Evolutionary conservation across 92 coral and sea anemone species (phyloP).

Genomic region (Palythoa caribaeorum): DNA sequence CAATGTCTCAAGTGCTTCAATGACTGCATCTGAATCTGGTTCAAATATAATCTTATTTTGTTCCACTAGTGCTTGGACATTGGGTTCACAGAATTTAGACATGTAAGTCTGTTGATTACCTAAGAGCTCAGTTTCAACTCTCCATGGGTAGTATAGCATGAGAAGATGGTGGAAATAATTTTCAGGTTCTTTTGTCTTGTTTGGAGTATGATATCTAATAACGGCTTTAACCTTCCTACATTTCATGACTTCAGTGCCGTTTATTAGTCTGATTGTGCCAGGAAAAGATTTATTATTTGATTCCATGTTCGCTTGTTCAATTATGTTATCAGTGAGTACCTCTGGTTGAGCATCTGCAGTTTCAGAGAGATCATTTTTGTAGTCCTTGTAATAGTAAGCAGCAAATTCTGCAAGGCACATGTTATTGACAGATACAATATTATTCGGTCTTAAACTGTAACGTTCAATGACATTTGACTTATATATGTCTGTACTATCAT

Average conservation of each 20-base stretch:
- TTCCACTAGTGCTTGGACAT: conserved; percentile 12
- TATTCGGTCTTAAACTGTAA: conserved; percentile 41
- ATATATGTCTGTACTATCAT: conserved; percentile 12
- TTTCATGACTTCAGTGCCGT: conserved; percentile 9
- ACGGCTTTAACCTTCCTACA: conserved; percentile 15
- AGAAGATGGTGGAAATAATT: conserved; percentile 7
- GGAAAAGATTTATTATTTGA: conserved; percentile 5
- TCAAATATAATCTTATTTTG: not conserved
- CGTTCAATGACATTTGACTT: conserved; percentile 14
- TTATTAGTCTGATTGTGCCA: conserved; percentile 14
- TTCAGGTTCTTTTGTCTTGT: conserved; percentile 14
- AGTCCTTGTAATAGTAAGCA: conserved; percentile 14
- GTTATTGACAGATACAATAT: conserved; percentile 45
- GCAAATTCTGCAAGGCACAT: conserved; percentile 23
- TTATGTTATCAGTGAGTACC: conserved; percentile 14
- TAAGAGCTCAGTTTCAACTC: conserved; percentile 14
- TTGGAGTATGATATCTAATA: conserved; percentile 9
- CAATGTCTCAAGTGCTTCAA: conserved; percentile 5
- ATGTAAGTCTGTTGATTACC: conserved; percentile 14
- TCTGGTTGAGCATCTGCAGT: conserved; percentile 16
- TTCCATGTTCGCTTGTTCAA: conserved; percentile 8
- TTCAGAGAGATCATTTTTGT: conserved; percentile 13
- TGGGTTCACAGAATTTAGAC: conserved; percentile 14
- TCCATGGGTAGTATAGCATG: conserved; percentile 15
- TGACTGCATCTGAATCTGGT: conserved; percentile 6